Evolutionary conservation across 1,140 invertebrate species (phyloP).

Genomic region (Drosophila kepulauana): DNA sequence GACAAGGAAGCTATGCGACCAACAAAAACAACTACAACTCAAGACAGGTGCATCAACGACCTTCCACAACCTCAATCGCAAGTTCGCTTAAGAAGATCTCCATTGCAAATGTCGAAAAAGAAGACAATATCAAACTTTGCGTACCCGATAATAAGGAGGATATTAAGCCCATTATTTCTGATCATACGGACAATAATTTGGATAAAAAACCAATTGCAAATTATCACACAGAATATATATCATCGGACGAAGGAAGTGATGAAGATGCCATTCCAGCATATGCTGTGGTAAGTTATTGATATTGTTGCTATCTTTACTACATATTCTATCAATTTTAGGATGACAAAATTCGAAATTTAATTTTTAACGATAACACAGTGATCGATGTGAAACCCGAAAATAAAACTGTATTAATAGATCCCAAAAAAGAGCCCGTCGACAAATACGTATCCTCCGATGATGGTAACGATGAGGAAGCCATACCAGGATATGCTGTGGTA

Average conservation of each 20-base stretch:
- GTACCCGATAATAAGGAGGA: neutral
- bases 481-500: conserved; percentile 24
- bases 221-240: conserved; percentile 1
- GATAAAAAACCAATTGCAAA: neutral
- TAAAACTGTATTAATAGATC: neutral
- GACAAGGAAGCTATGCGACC: neutral
- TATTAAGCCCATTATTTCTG: neutral
- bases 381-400: neutral
- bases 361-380: neutral
- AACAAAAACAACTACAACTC: neutral
- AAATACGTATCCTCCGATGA: conserved; percentile 1
- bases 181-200: neutral
- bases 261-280: conserved; percentile 24
- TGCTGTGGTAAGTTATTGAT: conserved; percentile 11
- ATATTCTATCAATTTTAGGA: neutral
- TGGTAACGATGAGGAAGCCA: conserved; percentile 12
- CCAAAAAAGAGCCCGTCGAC: neutral
- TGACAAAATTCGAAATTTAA: neutral
- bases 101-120: conserved; percentile 2
- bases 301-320: neutral
- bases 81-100: conserved; percentile 12
- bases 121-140: conserved; percentile 1
- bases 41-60: neutral
- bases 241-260: conserved; percentile 31
- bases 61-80: neutral